Conservation (phyloP, 1,140 invertebrate species). For the Seison nebaliae region DNA sequence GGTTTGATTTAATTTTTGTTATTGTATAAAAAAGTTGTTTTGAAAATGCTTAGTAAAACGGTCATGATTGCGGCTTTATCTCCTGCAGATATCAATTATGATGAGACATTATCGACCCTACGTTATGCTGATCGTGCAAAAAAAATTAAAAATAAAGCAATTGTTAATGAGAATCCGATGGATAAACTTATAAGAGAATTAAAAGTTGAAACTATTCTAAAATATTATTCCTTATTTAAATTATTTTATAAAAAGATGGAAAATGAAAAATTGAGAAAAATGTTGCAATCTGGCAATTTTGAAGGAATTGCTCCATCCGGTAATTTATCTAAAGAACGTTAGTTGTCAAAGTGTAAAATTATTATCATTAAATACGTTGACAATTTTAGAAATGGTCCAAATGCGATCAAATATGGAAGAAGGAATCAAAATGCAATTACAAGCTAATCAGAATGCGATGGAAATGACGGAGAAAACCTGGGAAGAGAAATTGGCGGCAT, state of each 20-base stretch:
- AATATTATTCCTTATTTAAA: background rate
- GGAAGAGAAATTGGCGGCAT: background rate
- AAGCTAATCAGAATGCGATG: constrained; percentile 23
- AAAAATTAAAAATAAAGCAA: constrained; percentile 78
- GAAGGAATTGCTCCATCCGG: constrained; percentile 20
- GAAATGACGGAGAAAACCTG: constrained; percentile 14
- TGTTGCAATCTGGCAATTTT: constrained; percentile 20
- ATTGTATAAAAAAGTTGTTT: background rate
- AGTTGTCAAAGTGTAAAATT: background rate
- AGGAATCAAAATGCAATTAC: constrained; percentile 24
- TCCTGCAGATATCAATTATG: constrained; percentile 29
- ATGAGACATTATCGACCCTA: constrained; percentile 27
- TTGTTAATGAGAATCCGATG: constrained; percentile 44
- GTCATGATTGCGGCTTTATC: constrained; percentile 29
- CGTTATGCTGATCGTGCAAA: constrained; percentile 88
- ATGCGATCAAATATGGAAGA: constrained; percentile 26
- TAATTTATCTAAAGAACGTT: constrained; percentile 8
- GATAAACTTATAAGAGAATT: constrained; percentile 28
- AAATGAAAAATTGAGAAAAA: constrained; percentile 33
- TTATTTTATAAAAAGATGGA: constrained; percentile 29
- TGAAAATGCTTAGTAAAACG: constrained; percentile 20
- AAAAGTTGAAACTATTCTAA: constrained; percentile 16
- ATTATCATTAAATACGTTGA: background rate
- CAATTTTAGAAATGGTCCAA: constrained; percentile 19
- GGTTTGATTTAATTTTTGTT: constrained; percentile 17